These are phyloP conservation scores for human (Homo sapiens) DNA, from an alignment of 2,113 vertebrate species.

Conservation along the genomic window GRCh38 chr5:159963001-159963500, in stretches of 20 bases:
- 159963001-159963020: no score
- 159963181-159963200: background rate
- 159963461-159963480: rapidly evolving
- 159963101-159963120: background rate
- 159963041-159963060: no score
- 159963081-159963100: background rate
- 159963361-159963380: background rate
- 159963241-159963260: background rate
- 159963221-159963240: background rate
- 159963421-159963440: background rate
- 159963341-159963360: background rate
- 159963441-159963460: background rate
- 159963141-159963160: constrained; percentile 50
- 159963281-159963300: no score
- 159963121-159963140: background rate
- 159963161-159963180: background rate
- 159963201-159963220: background rate
- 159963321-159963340: background rate
- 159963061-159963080: background rate
- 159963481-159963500: background rate
- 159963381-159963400: background rate
- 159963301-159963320: background rate
- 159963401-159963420: background rate
- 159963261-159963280: no score
- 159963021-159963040: no score